A percentile compares a stretch with the other conserved stretches of the same genome.
These are phyloP conservation scores for Varanus salvator DNA, from an alignment of 2,113 vertebrate genomes.

Conservation along the genomic window DNA sequence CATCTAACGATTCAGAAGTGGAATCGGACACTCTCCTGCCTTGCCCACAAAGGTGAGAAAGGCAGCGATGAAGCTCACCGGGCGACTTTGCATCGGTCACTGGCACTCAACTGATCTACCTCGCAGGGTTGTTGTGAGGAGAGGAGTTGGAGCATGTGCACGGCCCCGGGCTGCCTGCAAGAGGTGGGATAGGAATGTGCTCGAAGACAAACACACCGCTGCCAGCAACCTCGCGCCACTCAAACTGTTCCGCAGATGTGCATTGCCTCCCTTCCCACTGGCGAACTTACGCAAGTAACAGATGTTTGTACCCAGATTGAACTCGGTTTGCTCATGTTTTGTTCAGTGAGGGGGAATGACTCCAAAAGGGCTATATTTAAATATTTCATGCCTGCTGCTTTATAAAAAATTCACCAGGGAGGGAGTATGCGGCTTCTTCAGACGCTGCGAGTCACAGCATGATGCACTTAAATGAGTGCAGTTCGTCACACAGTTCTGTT, in stretches of 20 bases:
- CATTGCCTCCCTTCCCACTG: background rate
- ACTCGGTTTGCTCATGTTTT: background rate
- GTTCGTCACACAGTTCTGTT: background rate
- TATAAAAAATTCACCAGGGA: background rate
- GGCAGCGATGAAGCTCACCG: too few relatives aligned
- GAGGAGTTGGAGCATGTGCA: too few relatives aligned
- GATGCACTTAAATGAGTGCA: background rate
- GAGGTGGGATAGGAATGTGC: too few relatives aligned
- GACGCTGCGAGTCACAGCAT: background rate
- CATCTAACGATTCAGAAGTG: too few relatives aligned
- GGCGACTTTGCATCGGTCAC: too few relatives aligned
- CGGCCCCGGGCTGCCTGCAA: too few relatives aligned
- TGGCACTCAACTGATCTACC: too few relatives aligned
- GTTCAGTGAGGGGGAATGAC: background rate
- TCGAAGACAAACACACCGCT: too few relatives aligned
- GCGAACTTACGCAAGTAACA: background rate
- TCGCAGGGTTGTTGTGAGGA: too few relatives aligned
- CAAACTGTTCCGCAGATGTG: background rate
- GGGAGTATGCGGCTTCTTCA: rapidly evolving
- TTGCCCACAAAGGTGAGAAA: too few relatives aligned
- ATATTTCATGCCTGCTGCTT: background rate
- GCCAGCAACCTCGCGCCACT: background rate
- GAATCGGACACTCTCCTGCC: too few relatives aligned
- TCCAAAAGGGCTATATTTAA: background rate
- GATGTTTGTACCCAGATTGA: background rate